phyloP scores from a whole-genome alignment of 2,888 invertebrate genomes.

The Spisula solida region DNA sequence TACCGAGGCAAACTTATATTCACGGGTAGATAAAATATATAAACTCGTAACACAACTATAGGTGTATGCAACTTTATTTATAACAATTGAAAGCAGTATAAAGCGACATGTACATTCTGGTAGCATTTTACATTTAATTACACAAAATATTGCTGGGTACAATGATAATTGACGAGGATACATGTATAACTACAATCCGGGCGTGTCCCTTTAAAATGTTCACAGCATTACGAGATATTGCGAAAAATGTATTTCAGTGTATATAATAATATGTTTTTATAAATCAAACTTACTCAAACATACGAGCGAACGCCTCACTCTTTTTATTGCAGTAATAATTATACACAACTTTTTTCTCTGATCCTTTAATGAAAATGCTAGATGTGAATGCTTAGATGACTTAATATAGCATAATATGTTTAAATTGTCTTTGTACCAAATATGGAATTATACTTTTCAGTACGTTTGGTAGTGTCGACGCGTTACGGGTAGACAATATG shows the following conservation, averaged over 20 bases:
- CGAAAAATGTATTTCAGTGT: neutral
- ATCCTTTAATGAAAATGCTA: neutral
- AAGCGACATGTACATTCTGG: conserved; percentile 66
- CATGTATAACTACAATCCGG: neutral
- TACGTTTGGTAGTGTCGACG: no score
- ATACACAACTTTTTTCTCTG: neutral
- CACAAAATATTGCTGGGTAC: conserved; percentile 45
- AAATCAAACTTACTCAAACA: neutral
- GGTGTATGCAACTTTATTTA: conserved; percentile 58
- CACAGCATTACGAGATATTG: neutral
- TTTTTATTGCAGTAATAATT: neutral
- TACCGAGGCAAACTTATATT: no score
- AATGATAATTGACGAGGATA: conserved; percentile 36
- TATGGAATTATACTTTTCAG: no score
- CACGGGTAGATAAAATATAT: no score
- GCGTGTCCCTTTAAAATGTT: neutral
- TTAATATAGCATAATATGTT: no score
- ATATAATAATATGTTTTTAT: neutral
- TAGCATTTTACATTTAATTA: conserved; percentile 38
- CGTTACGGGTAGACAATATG: no score
- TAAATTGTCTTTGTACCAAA: no score
- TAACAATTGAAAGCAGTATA: conserved; percentile 67
- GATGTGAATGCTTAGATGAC: neutral
- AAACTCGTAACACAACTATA: neutral
- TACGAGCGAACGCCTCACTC: neutral